A percentile compares a stretch with the other conserved stretches of the same genome.
phyloP scores from a whole-genome alignment of 2,888 invertebrate species.

The Agrochola circellaris region DNA sequence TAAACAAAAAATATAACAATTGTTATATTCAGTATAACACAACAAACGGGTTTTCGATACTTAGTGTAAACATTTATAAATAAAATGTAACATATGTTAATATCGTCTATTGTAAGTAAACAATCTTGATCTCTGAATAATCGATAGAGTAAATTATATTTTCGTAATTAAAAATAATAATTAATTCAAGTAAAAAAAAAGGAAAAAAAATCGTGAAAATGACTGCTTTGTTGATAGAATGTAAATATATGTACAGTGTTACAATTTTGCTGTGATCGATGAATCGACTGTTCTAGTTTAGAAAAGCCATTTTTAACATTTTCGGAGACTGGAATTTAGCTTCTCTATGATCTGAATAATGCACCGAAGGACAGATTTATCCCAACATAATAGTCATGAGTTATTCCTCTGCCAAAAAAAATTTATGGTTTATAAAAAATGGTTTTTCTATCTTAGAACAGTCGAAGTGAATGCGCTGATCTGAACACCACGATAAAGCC shows the following conservation, averaged over 20 bases:
- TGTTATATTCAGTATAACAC: conserved; percentile 71
- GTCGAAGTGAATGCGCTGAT: conserved; percentile 67
- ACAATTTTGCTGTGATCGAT: conserved; percentile 80
- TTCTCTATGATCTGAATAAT: not conserved
- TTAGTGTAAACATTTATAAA: conserved; percentile 73
- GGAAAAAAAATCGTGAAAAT: conserved; percentile 64
- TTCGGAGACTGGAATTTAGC: not conserved
- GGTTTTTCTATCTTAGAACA: conserved; percentile 25
- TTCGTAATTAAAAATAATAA: conserved; percentile 80
- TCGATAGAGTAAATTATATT: conserved; percentile 87
- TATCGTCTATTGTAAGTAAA: conserved; percentile 76
- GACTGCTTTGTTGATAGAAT: conserved; percentile 81
- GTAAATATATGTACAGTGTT: conserved; percentile 88
- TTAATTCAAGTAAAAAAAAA: conserved; percentile 67
- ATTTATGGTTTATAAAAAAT: no score
- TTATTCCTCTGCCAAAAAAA: conserved; percentile 2
- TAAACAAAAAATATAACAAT: conserved; percentile 61
- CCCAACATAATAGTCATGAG: not conserved
- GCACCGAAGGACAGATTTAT: not conserved
- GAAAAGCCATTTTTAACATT: conserved; percentile 4
- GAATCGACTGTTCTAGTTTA: conserved; percentile 28
- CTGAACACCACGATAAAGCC: conserved; percentile 15
- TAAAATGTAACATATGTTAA: conserved; percentile 72
- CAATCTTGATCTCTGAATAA: conserved; percentile 85
- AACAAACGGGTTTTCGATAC: conserved; percentile 80